Evolutionary conservation across 1,140 invertebrate genomes (phyloP), one percentile per base, ranked within the genome.

Genomic region (Euschistus heros): DNA sequence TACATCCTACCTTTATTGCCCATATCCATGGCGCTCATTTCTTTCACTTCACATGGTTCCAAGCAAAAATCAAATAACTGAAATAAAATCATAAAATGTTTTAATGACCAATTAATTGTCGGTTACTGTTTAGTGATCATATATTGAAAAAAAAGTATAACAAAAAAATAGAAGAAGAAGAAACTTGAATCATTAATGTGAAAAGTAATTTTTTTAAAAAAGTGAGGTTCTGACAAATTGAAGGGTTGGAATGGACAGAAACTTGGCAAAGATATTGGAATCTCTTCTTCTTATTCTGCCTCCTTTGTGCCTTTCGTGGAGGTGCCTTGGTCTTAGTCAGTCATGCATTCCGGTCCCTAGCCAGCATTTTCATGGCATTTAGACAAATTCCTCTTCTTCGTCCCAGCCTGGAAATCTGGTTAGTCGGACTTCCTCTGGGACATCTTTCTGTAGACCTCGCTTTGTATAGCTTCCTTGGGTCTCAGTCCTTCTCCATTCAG

Each of bases 1-100:
- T 22, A 27, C 55, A 82, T 81, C 65, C 83, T 73, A 26, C 82
- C 82, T 14, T 70, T 62, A 61, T 74, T 71, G 30, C 77, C 81
- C 69, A 74, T 72, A 68, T 86, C 82, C 44, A 84, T 71, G 1
- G 47, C 66, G 64, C 77, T 74, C 20, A 85, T 66, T 22, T 69
- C 52, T 26, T 75, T 68, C 69, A 84, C 76, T 47, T 84, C 81
- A 3, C 79, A 74, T 17, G 74, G 67, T 13, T 67, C 75, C n/a
- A 85, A 70, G 60, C 74, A 70, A 71, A 84, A 84, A 72, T 83
- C 77, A 66, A 82, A 83, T 57, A 76, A 68, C 74, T 75, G 57
- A 76, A 74, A 72, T 82, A 82, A 8, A 81, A 61, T 47, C 1
- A 18, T 4, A 47, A 13, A 15, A n/a, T 37, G n/a, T 44, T 33